Evolutionary conservation across 2,888 invertebrate species (phyloP).

Genomic region (Microctonus aethiopoides): DNA sequence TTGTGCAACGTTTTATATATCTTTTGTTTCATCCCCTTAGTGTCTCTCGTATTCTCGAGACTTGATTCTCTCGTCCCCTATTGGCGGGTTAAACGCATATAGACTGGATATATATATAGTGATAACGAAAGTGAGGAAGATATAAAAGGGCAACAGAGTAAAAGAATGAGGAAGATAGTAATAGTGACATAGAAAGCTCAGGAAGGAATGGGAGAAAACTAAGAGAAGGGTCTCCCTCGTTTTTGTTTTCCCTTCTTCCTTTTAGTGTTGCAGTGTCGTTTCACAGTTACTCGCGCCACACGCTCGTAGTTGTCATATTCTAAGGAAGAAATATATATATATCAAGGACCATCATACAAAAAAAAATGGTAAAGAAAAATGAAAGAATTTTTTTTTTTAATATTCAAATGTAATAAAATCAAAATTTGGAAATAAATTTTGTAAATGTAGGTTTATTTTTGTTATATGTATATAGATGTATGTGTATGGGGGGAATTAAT

Average conservation of each 20-base stretch:
- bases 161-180: background rate
- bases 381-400: too few species aligned
- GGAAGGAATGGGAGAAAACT: background rate
- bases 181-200: background rate
- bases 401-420: too few species aligned
- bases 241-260: conserved; percentile 66
- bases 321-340: background rate
- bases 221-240: conserved; percentile 55
- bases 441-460: too few species aligned
- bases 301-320: conserved; percentile 11
- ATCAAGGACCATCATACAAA: background rate
- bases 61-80: background rate
- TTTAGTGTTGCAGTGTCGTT: conserved; percentile 59
- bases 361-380: background rate
- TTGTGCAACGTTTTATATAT: background rate
- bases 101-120: background rate
- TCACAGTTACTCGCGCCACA: conserved; percentile 49
- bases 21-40: background rate
- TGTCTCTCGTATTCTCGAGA: background rate
- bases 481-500: too few species aligned
- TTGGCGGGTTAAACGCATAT: background rate
- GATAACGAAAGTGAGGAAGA: background rate
- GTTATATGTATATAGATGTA: too few species aligned
- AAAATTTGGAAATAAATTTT: too few species aligned
- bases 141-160: background rate